Base-by-base conservation (phyloP, 2,797 vertebrate genomes). In the Nothura maculosa region DNA sequence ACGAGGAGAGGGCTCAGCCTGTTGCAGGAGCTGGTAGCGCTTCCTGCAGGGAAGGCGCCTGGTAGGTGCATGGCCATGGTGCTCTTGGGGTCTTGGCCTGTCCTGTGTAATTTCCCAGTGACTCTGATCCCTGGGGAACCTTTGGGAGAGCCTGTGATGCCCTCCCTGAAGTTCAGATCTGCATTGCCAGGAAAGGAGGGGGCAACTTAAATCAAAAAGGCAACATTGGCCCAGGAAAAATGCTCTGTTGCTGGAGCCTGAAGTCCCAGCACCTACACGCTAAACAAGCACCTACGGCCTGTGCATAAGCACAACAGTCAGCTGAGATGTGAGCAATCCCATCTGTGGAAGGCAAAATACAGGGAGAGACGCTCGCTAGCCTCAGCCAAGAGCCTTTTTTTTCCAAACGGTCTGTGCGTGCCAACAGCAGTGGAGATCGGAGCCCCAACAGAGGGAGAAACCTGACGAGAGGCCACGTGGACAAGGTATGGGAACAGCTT, bases 251-350 rank as follows among this genome's bases (percentile, higher is more conserved):
- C 36, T 24, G 82, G 42, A 72, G 32, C 50, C 75, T 55, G 43
- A 88, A 85, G 81, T 72, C 34, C 50, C 43, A 80, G 55, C 60
- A 72, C 43, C 60, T 67, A 55, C 12, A 18, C 38, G 15, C 24
- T 42, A 58, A 32, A n/a, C 16, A 70, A 78, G 28, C 24, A 55
- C 28, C 77, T 34, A 68, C 54, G 66, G 48, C 70, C 70, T 68
- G 16, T 21, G 36, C 20, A 4, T 34, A 66, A 74, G 47, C 4
- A 7, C 30, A 66, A 36, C 34, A 45, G 38, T 74, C 74, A 80
- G 54, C 73, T 84, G 58, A 89, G 47, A 38, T 38, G 67, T 52
- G 60, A 81, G 83, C 92, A 93, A 76, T 81, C 77, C 48, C 48
- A 70, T 48, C 61, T 24, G 20, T 55, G 47, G 32, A 61, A 79